Evolutionary conservation across 2,113 vertebrate genomes (phyloP).

Genomic region (Neolamprologus modestus): DNA sequence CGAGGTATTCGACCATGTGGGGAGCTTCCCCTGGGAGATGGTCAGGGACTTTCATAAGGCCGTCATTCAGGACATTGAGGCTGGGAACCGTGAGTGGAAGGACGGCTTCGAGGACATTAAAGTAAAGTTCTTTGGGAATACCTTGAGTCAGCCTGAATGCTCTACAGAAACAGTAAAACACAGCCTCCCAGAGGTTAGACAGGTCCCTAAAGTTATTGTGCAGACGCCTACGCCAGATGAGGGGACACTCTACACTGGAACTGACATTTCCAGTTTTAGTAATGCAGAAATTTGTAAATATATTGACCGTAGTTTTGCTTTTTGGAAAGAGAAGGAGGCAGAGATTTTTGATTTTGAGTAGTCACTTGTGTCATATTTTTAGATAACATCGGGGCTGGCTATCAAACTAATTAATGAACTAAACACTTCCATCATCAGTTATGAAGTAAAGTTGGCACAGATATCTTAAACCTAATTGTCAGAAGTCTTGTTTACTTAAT

Average conservation of each 20-base stretch:
- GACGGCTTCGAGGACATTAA: conserved; percentile 94
- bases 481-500: background rate
- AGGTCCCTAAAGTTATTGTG: conserved; percentile 56
- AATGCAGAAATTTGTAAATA: conserved; percentile 88
- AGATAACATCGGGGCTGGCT: background rate
- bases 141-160: background rate
- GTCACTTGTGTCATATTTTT: conserved; percentile 18
- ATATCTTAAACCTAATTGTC: background rate
- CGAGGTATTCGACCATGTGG: conserved; percentile 92
- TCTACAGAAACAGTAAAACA: conserved; percentile 21
- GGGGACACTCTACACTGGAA: background rate
- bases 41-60: conserved; percentile 87
- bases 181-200: conserved; percentile 25
- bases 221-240: conserved; percentile 58
- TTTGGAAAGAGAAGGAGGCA: conserved; percentile 97
- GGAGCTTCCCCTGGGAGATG: conserved; percentile 81
- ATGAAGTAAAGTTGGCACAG: background rate
- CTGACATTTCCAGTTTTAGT: conserved; percentile 69
- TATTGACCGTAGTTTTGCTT: conserved; percentile 92
- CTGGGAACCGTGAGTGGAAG: conserved; percentile 82
- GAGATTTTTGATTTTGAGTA: conserved; percentile 88
- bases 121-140: conserved; percentile 77
- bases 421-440: background rate
- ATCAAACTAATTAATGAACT: background rate
- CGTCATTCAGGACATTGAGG: conserved; percentile 84